Evolutionary conservation across 2,888 invertebrate genomes (phyloP), one percentile per base, ranked within the genome.

Genomic region (Cantharis rufa): DNA sequence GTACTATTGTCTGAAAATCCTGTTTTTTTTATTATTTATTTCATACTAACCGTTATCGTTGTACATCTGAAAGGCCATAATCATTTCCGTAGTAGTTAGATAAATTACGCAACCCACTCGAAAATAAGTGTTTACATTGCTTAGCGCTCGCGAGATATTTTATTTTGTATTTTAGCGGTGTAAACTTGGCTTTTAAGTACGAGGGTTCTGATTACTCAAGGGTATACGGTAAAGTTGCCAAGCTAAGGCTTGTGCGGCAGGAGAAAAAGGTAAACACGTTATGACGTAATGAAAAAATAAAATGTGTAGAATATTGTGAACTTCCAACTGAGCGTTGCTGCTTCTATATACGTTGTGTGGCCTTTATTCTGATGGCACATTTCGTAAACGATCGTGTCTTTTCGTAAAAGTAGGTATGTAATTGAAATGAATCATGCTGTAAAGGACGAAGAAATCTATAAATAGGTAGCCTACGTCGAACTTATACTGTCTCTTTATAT

Each of bases 371-470:
- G 77, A 77, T 74, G 66, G 66, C 48, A 66, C 18, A 71, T 76
- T 78, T 82, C 82, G 82, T 80, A 77, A 75, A 73, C 72, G 73
- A 79, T 81, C 82, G 82, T 80, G 76, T 73, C 69, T 80, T 78
- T 82, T 78, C 82, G 83, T 82, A 80, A 79, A 78, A 82, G 81
- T 28, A 28, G 27, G 27, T 80, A 82, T 82, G 80, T 82, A 83
- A 83, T 83, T 83, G 81, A 77, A 68, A 79, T 81, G 81, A 81
- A 79, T 81, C 81, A 81, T 81, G 75, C 76, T 71, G 78, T 69
- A 76, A 73, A 72, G 75, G 76, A 76, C 81, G 74, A 70, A 76
- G 78, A 78, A 78, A 81, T 81, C 81, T 80, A 81, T 81, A 81
- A 81, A 78, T 76, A 78, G 79, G 74, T 70, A 72, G 71, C 72